Conservation (phyloP, 2,888 invertebrate species). For the Drosophila greeni region DNA sequence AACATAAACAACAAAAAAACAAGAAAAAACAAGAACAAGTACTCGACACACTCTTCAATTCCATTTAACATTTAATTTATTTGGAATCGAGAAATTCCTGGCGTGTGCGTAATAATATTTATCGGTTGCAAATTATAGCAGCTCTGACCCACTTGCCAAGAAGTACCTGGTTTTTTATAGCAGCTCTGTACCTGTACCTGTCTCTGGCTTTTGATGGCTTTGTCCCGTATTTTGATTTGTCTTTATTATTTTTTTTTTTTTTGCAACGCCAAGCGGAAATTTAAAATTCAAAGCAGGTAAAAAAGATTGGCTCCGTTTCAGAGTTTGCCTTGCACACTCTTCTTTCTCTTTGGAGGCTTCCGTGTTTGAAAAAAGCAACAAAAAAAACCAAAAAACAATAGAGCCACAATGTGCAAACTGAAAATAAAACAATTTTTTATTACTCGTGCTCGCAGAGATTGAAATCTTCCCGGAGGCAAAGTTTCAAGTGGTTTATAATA, state of each 20-base stretch:
- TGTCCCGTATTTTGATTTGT: slow-evolving; percentile 20
- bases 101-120: slow-evolving; percentile 45
- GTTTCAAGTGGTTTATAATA: slow-evolving; percentile 13
- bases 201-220: slow-evolving; percentile 22
- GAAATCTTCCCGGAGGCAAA: slow-evolving; percentile 38
- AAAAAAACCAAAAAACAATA: slow-evolving; percentile 7
- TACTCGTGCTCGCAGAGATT: slow-evolving; percentile 44
- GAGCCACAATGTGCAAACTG: slow-evolving; percentile 3
- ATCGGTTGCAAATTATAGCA: slow-evolving; percentile 24
- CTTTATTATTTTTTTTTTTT: slow-evolving; percentile 3
- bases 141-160: slow-evolving; percentile 41
- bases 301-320: slow-evolving; percentile 26
- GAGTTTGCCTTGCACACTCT: slow-evolving; percentile 1
- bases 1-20: too few species aligned
- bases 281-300: slow-evolving; percentile 63
- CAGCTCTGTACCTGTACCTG: slow-evolving; percentile 23
- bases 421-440: slow-evolving; percentile 19
- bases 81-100: slow-evolving; percentile 43
- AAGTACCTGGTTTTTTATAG: slow-evolving; percentile 17
- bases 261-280: slow-evolving; percentile 33
- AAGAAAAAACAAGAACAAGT: slow-evolving; percentile 2
- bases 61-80: slow-evolving; percentile 31
- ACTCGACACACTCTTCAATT: slow-evolving; percentile 9
- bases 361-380: slow-evolving; percentile 44
- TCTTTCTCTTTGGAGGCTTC: slow-evolving; percentile 46